Evolutionary conservation across 2,888 invertebrate genomes (phyloP), one percentile per base, ranked within the genome.

Genomic region (Synanthedon myopaeformis): DNA sequence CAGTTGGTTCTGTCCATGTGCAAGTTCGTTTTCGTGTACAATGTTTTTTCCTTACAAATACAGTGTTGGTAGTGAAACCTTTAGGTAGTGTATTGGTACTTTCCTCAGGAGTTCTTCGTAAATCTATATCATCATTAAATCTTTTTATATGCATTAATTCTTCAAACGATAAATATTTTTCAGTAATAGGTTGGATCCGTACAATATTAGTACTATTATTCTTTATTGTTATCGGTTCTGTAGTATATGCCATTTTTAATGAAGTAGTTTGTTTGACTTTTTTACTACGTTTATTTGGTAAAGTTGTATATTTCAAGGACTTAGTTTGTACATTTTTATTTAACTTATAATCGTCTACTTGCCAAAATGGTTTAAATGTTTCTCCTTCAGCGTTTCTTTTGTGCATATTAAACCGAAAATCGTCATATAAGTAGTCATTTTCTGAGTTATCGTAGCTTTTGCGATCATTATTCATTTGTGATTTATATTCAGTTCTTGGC

Each of bases 111-210:
- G 17, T 14, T 35, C 80, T 67, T 56, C 75, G 66, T n/a, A 62
- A 59, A 58, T 71, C 67, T 28, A 62, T 61, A 50, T 67, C 65
- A 35, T 60, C 54, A 55, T 67, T 76, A n/a, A 72, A 61, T 66
- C 79, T 84, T 59, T 83, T 70, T 11, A 85, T 64, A 65, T 76
- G 78, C 78, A 87, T 76, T 58, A 87, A 63, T 61, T 87, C 85
- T 57, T 86, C 82, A 66, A 87, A 87, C 4, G 86, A 87, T 56
- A 87, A 72, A 66, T 78, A 83, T 62, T 79, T 86, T 65, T 85
- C 86, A 28, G 81, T 81, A 3, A 70, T 51, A 49, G 61, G 61
- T 42, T 63, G 63, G 19, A 63, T 63, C 49, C 61, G 56, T 51
- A 63, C 56, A 53, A 53, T 53, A 35, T 14, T 45, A 13, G 45